Evolutionary conservation across 1,140 invertebrate species (phyloP), one percentile per base, ranked within the genome.

Genomic region (Mactra quadrangularis): DNA sequence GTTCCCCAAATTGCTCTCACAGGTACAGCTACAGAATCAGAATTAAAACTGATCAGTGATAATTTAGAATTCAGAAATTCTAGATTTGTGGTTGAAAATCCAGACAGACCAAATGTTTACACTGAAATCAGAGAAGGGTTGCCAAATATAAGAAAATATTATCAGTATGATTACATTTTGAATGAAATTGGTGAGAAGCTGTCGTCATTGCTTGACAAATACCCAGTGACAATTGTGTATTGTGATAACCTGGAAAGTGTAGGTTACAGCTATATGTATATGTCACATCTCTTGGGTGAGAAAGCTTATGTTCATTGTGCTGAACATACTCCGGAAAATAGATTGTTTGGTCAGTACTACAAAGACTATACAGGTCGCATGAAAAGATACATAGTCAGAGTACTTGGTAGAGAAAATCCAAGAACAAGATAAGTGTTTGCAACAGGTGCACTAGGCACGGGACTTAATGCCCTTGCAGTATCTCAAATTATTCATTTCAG

Each of bases 381-480:
- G 85, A 86, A 86, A 64, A 29, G 25, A 19, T 57, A 33, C n/a
- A 84, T 86, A 17, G 35, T 81, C 0, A 17, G 4, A 38, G 82
- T 84, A 55, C 47, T 86, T 19, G 1, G 45, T 2, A 86, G 75
- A 57, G 45, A 64, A 33, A 66, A 45, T 68, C 59, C 85, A 15
- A 75, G 35, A 38, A 38, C 84, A 4, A 64, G 82, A 70, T 19
- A 84, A 17, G 62, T 86, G 52, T 75, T 84, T 33, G 82, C 82
- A 45, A 86, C 82, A 50, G 82, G 84, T 3, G 85, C 82, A 17
- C 45, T 86, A 15, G 85, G 81, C 0, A 86, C 84, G 82, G 75
- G 85, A 29, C 45, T 79, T 1, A 84, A 84, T 75, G 64, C 68
- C n/a, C 47, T 75, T 66, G 17, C 22, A 19, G 38, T 82, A 50